Evolutionary conservation across 1,140 invertebrate species (phyloP), one percentile per base, ranked within the genome.

Genomic region (Coelopa frigida): DNA sequence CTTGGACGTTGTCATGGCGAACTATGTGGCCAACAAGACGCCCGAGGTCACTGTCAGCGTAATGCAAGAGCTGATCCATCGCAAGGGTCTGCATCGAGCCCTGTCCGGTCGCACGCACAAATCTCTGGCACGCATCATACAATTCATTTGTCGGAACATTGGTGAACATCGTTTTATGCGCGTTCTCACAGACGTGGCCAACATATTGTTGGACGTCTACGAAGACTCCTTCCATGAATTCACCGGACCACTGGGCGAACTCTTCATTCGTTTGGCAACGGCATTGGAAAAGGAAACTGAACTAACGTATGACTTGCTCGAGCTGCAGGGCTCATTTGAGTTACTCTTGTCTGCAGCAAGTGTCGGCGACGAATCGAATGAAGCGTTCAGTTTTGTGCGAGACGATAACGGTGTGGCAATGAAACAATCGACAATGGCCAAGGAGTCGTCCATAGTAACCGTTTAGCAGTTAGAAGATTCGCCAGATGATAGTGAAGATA

Each of bases 61-160:
- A 4, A 75, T 94, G 50, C 85, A 89, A 67, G 92, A 97, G 71
- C 70, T 96, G 26, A 81, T 86, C 12, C 77, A 84, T 61, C 77
- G 87, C 29, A 78, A 82, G 68, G 83, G 81, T n/a, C 64, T 90
- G 24, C 67, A 75, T 54, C 74, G 78, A 51, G 87, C 89, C 4
- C 68, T 94, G 4, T 73, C 77, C 26, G 80, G 80, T 14, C 73
- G 86, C 55, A 75, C 82, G 49, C 78, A 80, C 36, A 80, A 82
- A 53, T 76, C 77, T 23, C 62, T 94, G 15, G 63, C 73, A 6
- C 61, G 70, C 42, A 73, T 94, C 46, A 59, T 94, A 0, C 79
- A 78, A 50, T 95, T 92, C 70, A 72, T 94, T n/a, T 79, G 78
- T 44, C 80, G 73, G 45, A 75, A 90, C 64, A 72, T 92, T 39